These are phyloP conservation scores for Trichacis sp. DNA, from an alignment of 2,888 invertebrate species.

Conservation along the genomic window DNA sequence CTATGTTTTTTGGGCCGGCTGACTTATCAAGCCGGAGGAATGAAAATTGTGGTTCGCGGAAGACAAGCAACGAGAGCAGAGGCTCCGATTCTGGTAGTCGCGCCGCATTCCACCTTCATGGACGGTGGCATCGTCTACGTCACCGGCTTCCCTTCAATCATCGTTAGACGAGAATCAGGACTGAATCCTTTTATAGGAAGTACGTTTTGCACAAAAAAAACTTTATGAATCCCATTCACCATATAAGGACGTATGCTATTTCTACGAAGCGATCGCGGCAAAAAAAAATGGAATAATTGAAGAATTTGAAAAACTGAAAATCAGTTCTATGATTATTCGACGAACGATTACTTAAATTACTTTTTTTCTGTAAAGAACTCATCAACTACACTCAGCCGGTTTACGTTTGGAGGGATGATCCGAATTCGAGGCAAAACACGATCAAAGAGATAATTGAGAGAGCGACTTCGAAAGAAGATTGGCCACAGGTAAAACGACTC, in stretches of 20 bases:
- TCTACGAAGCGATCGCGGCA: neutral
- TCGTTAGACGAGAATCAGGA: conserved; percentile 83
- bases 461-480: conserved; percentile 85
- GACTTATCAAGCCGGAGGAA: conserved; percentile 82
- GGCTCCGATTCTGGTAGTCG: conserved; percentile 87
- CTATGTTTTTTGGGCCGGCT: conserved; percentile 81
- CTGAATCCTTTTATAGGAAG: conserved; percentile 89
- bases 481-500: conserved; percentile 89
- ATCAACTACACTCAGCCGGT: conserved; percentile 96
- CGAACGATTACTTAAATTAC: neutral
- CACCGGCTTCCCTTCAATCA: conserved; percentile 85
- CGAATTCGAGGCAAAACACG: conserved; percentile 90
- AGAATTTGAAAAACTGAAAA: neutral
- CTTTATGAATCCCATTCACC: conserved; percentile 8
- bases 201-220: conserved; percentile 71
- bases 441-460: conserved; percentile 89
- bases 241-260: neutral
- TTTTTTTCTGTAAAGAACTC: conserved; percentile 73
- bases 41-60: conserved; percentile 83
- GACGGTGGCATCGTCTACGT: conserved; percentile 89
- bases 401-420: conserved; percentile 93
- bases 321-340: neutral
- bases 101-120: conserved; percentile 90
- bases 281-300: too few relatives aligned
- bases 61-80: conserved; percentile 80